Base-by-base conservation (phyloP, 1,140 invertebrate species). In the Lethrus apterus region DNA sequence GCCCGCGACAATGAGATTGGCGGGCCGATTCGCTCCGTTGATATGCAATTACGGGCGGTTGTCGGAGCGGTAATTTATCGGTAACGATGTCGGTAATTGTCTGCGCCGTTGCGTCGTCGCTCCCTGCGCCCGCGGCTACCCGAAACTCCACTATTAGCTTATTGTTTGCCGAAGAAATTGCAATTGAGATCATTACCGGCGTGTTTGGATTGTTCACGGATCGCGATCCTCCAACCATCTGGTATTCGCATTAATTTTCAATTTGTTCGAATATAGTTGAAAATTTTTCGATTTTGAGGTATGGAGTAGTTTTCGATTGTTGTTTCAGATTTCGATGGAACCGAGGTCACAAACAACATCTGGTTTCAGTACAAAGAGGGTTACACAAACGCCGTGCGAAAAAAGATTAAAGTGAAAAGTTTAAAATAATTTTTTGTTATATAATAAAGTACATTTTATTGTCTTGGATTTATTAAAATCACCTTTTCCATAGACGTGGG, bases 101-200 rank as follows among this genome's bases (percentile, higher is more conserved):
- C 33, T 48, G 42, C 36, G 10, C 35, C 11, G 35, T n/a, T n/a
- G 19, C 2, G 13, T 13, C 17, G 35, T 21, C 35, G 35, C 7
- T n/a, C 20, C 35, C 35, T 13, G 15, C 35, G 2, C 14, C 18
- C 17, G 35, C 35, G 19, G 35, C 7, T n/a, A 38, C 35, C 35
- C 18, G 15, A 31, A 15, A 19, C 26, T 38, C 33, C 45, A 47
- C 46, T 48, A 48, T 48, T 48, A 48, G 46, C 46, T 48, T 48
- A 48, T 48, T 48, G 46, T 48, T 48, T 48, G 46, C 35, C 46
- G 26, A 48, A 30, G 46, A 48, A 48, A 48, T 48, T 48, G 41
- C 46, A 48, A 48, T 48, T 48, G 20, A 32, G 36, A 48, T 48
- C 42, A 48, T 48, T 48, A 48, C 46, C 20, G 14, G n/a, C n/a